phyloP scores from a whole-genome alignment of 1,140 invertebrate species.

The Meteorus sp. region DNA sequence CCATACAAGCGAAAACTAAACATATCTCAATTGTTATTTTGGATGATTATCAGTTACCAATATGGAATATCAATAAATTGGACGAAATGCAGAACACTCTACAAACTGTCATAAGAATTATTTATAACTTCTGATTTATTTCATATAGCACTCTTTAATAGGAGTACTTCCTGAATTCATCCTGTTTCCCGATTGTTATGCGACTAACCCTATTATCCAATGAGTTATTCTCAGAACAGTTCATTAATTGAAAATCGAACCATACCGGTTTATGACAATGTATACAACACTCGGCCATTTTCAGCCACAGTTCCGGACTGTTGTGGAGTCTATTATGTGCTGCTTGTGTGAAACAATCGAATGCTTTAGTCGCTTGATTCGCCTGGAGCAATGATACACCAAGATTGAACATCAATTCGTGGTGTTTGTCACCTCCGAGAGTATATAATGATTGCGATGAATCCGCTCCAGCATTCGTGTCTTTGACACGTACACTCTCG shows the following conservation, averaged over 20 bases:
- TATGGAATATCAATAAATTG: no score
- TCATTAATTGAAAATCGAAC: no score
- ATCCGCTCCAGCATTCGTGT: conserved; percentile 35
- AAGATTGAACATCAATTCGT: conserved; percentile 89
- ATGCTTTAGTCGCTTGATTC: conserved; percentile 78
- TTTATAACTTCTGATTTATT: no score
- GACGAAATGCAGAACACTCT: not conserved
- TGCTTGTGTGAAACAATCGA: conserved; percentile 89
- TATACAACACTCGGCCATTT: conserved; percentile 91
- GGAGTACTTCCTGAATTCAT: no score
- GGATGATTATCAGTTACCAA: no score
- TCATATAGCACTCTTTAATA: no score
- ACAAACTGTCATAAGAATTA: no score
- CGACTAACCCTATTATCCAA: no score
- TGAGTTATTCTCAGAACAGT: no score
- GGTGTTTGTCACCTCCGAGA: conserved; percentile 67
- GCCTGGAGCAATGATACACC: conserved; percentile 84
- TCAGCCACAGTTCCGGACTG: conserved; percentile 88
- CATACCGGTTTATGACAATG: conserved; percentile 69
- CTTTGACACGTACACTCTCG: conserved; percentile 53
- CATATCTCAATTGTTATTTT: no score
- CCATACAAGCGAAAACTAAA: no score
- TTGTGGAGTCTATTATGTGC: conserved; percentile 78
- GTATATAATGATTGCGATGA: conserved; percentile 61
- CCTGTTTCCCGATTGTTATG: no score